Evolutionary conservation across 1,140 invertebrate genomes (phyloP), one percentile per base, ranked within the genome.

Genomic region (Anoplolepis gracilipes): DNA sequence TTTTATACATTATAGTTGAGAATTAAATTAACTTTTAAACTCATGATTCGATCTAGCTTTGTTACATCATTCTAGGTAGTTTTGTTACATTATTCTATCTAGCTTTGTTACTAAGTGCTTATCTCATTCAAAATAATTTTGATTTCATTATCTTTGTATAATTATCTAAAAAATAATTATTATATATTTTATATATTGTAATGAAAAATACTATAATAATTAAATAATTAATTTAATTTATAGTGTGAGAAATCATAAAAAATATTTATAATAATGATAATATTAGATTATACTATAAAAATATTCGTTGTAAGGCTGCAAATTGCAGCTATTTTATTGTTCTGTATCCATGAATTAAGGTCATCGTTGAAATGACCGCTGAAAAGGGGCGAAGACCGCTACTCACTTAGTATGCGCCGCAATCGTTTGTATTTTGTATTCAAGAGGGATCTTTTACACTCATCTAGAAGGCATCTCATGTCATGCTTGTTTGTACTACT

Each of bases 361-460:
- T 82, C 65, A 59, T 53, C 59, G 78, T 72, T 72, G 36, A 42
- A 72, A 42, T 81, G 46, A 22, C 53, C 33, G 46, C 75, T 84
- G 73, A 89, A 86, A 84, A 49, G 87, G 79, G 61, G 42, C 67
- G 46, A 85, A 79, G 75, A 88, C 92, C 90, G 92, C 88, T 92
- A 92, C 22, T 22, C 65, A 85, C n/a, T 92, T 92, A 75, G 84
- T 88, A 92, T 92, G 88, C 89, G 61, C 76, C 49, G 62, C 61
- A 67, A 33, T 70, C 25, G 39, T 64, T 64, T 49, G 49, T 57
- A 85, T 84, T 87, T 81, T n/a, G 91, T 90, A 91, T 91, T 89
- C 90, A 87, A 57, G 59, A 64, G 75, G 82, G 57, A 88, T 25
- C 62, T 36, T 84, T 36, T 55, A 16, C 67, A 30, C 61, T 77